Conservation (phyloP, 1,140 invertebrate species). For the Paralvinella palmiformis region DNA sequence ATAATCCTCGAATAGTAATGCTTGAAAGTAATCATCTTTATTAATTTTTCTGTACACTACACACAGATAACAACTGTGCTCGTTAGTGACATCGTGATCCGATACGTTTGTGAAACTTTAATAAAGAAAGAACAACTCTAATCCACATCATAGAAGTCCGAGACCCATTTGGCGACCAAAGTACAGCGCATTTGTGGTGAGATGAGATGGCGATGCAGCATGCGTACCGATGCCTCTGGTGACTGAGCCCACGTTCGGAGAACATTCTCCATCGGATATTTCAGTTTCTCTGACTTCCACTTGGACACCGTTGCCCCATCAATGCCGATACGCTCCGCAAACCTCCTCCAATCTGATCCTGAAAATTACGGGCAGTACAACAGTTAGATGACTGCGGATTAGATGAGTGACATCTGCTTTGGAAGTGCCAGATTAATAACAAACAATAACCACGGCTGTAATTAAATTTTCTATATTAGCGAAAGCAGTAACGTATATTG, state of each 20-base stretch:
- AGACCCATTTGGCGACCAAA: conserved; percentile 41
- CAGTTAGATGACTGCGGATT: background rate
- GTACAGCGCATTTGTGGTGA: conserved; percentile 42
- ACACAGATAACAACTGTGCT: no score
- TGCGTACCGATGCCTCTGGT: conserved; percentile 39
- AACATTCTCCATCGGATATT: conserved; percentile 41
- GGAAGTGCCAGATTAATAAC: no score
- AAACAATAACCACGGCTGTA: background rate
- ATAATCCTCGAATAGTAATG: no score
- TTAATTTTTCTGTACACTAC: no score
- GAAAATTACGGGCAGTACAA: conserved; percentile 1
- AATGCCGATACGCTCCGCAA: conserved; percentile 44
- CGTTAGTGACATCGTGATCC: no score
- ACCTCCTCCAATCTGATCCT: conserved; percentile 46
- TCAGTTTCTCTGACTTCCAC: conserved; percentile 39
- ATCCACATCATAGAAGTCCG: conserved; percentile 46
- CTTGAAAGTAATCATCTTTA: no score
- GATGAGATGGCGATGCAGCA: conserved; percentile 46
- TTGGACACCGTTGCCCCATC: conserved; percentile 30
- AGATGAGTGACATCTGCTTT: background rate
- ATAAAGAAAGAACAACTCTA: no score
- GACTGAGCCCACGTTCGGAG: conserved; percentile 41
- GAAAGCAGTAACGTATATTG: no score
- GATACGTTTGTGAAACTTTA: no score
- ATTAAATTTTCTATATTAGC: no score